Evolutionary conservation across 1,140 invertebrate species (phyloP), one percentile per base, ranked within the genome.

Genomic region (Hirudo medicinalis): DNA sequence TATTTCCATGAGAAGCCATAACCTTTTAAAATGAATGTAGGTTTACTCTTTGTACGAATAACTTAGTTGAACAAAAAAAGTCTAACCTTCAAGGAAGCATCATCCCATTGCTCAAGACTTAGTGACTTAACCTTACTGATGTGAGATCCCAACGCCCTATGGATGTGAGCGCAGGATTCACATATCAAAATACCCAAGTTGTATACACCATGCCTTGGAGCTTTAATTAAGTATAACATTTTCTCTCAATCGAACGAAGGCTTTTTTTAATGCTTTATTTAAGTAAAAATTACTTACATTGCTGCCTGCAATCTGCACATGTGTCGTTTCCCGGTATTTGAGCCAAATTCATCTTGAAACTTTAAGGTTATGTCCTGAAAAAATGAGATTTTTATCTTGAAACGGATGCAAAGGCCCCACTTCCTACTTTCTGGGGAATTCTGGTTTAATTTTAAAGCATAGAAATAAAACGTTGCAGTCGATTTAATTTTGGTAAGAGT

Each of bases 121-220:
- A 94, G 81, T 77, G 92, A 91, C 78, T 92, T 93, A 0, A 92
- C 88, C 83, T 91, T 90, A 76, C 90, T 92, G 76, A 92, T 90
- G 78, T 91, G 89, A 9, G 89, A 87, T 19, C 90, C 90, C 85
- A 94, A 87, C 54, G 86, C 86, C 29, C 90, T 85, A 81, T 94
- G 91, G 55, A 92, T 87, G 9, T 87, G 87, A 0, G 90, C 90
- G 81, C 91, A 93, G 71, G 87, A 85, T 76, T 87, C 87, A 80
- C 92, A 94, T 54, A 94, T 83, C 80, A 94, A 93, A 69, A 93
- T 89, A 11, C 92, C 92, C 74, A 94, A 86, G 77, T 92, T 94
- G 83, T 90, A 91, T 6, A 90, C 92, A 15, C 91, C 90, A 89
- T 90, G 93, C 85, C 91, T 89, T 72, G 90, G 88, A 86, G 88